These are phyloP conservation scores for Geophilus truncorum DNA, from an alignment of 2,888 invertebrate genomes.

Conservation along the genomic window DNA sequence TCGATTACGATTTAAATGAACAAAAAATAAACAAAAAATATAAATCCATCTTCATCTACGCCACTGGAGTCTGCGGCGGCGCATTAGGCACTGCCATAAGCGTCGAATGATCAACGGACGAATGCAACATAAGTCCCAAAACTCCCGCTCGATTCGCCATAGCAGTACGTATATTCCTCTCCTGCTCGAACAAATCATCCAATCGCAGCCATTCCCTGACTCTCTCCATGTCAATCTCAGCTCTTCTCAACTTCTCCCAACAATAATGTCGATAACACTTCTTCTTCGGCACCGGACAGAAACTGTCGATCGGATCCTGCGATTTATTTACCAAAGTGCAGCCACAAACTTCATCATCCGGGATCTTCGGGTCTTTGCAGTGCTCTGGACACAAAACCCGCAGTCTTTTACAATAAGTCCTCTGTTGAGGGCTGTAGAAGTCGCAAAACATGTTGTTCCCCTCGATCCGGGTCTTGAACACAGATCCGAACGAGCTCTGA, in stretches of 20 bases:
- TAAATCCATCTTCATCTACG: not conserved
- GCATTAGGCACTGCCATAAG: not conserved
- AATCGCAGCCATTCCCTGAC: slow-evolving; percentile 75
- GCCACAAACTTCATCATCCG: slow-evolving; percentile 70
- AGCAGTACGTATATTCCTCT: slow-evolving; percentile 70
- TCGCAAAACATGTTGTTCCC: slow-evolving; percentile 98
- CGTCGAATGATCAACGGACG: slow-evolving; percentile 76
- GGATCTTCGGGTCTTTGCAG: slow-evolving; percentile 72
- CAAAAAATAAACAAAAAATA: not conserved
- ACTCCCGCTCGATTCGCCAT: slow-evolving; percentile 81
- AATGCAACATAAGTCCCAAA: slow-evolving; percentile 89
- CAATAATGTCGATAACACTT: slow-evolving; percentile 85
- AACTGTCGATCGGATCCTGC: slow-evolving; percentile 76
- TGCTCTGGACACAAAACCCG: slow-evolving; percentile 96
- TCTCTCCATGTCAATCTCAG: slow-evolving; percentile 89
- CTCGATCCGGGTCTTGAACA: slow-evolving; percentile 89
- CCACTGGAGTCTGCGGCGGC: not conserved
- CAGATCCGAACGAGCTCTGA: slow-evolving; percentile 92
- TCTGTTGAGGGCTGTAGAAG: slow-evolving; percentile 78
- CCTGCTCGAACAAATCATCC: slow-evolving; percentile 90
- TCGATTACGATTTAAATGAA: too few species aligned
- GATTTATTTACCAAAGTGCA: slow-evolving; percentile 81
- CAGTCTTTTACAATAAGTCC: slow-evolving; percentile 91
- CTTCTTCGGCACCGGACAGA: slow-evolving; percentile 83
- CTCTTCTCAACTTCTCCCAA: slow-evolving; percentile 91